Evolutionary conservation across 2,888 invertebrate genomes (phyloP), one percentile per base, ranked within the genome.

Genomic region (Ecliptopera silaceata): DNA sequence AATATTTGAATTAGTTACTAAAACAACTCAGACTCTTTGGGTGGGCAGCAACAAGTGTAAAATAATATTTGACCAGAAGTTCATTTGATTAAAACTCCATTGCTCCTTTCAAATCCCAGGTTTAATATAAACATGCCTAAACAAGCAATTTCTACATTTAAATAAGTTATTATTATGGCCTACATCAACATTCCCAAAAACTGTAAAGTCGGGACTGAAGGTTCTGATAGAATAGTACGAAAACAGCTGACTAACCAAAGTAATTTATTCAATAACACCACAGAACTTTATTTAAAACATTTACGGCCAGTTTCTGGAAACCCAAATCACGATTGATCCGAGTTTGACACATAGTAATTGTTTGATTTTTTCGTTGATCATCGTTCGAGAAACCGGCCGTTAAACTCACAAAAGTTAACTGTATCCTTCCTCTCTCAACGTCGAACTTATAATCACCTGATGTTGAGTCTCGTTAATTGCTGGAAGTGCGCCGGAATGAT

Each of bases 381-480:
- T n/a, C n/a, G n/a, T n/a, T n/a, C n/a, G n/a, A n/a, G n/a, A n/a
- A n/a, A n/a, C n/a, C n/a, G n/a, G n/a, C n/a, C 26, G 3, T 8
- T 1, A 26, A 26, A 22, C 3, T 22, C 3, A 6, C 12, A 34
- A 13, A 12, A 34, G 2, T 2, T 53, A 56, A 36, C 46, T 49
- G 55, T 44, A 45, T 4, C 26, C 22, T 50, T 22, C 29, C 10
- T 59, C 18, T 20, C 49, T 60, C 54, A 18, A 32, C 36, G 4
- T 47, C 69, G 56, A 66, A 75, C 66, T 73, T 79, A 76, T 69
- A 81, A 75, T 75, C 72, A 70, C 71, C 64, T 63, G 50, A 70
- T 82, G 79, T 82, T 82, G 82, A 77, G 70, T 70, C 76, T 77
- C 74, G 71, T 80, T 84, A 84, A 82, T 81, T 82, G 78, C 61